Base-by-base conservation (phyloP, 2,113 vertebrate genomes). In the Ciconia maguari region DNA sequence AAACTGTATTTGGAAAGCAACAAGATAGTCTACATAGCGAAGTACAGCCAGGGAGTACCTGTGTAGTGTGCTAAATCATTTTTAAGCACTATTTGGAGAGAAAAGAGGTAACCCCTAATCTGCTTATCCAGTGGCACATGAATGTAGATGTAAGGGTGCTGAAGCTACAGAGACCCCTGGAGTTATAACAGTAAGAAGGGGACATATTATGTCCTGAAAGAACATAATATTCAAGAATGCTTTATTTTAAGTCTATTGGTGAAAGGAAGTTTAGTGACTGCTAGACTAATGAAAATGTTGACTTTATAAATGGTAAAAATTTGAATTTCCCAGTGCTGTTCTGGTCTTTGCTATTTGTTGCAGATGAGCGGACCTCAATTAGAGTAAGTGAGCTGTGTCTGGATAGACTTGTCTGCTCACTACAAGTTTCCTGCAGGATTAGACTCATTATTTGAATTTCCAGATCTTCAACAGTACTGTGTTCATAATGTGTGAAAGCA, bases 391-490 rank as follows among this genome's bases (percentile, higher is more conserved):
- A 91, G 49, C 65, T 87, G 17, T 44, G 8, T 57, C 52, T 81
- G 65, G 60, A 48, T 64, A 77, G 86, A 62, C 29, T 65, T 52
- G 38, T 75, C 80, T 95, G 55, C 72, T 84, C 60, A 32, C 90
- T 81, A 19, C 57, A 68, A 70, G 65, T 91, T 90, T 71, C 16
- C 69, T 78, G 32, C 51, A 61, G 71, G 65, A 82, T 89, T 94
- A 79, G 30, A 51, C 61, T 84, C 32, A 78, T 87, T 74, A 82
- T 92, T 92, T 72, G 81, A 84, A 94, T 85, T 89, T 96, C 49
- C 77, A 92, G 48, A 34, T 68, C 61, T 92, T 94, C 74, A 75
- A 41, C 52, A 17, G 52, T 52, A 46, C 30, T 69, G 38, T 62
- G 82, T 60, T 87, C 51, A 54, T 74, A 77, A 77, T 0, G 6